Evolutionary conservation across 2,113 vertebrate species (phyloP).

Genomic region (Dissostichus mawsoni): DNA sequence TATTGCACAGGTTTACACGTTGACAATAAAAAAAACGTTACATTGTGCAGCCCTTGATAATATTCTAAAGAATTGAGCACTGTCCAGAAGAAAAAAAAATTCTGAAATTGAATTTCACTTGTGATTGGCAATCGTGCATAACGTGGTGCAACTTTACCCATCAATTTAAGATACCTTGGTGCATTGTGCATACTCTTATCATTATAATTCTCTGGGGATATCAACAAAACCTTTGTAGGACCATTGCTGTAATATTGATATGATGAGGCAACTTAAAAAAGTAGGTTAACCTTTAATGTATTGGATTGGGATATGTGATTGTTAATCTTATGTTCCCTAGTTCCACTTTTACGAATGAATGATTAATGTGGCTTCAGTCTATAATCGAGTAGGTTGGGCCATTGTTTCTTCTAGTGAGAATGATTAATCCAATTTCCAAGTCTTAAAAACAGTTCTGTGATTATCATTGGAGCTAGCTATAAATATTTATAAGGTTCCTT

Average conservation of each 20-base stretch:
- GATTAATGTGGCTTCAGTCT: background rate
- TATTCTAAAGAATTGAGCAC: too few species aligned
- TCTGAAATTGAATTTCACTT: background rate
- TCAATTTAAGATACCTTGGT: background rate
- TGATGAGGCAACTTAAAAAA: background rate
- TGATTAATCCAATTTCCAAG: background rate
- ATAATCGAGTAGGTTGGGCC: background rate
- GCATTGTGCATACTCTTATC: background rate
- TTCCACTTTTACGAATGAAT: background rate
- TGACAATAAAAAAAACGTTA: too few species aligned
- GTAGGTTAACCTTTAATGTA: background rate
- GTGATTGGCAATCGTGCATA: background rate
- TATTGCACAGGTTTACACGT: too few species aligned
- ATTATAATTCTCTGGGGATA: background rate
- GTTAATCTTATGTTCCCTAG: background rate
- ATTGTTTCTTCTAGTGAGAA: background rate
- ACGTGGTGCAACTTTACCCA: background rate
- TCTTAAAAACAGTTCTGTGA: background rate
- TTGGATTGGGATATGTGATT: background rate
- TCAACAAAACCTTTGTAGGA: background rate
- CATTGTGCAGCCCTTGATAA: too few species aligned
- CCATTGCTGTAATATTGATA: background rate
- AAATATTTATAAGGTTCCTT: conserved; percentile 10
- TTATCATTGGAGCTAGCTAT: conserved; percentile 1
- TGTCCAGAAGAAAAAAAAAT: too few species aligned